Evolutionary conservation across 2,797 vertebrate species (phyloP), one percentile per base, ranked within the genome.

Genomic region (Garrulus glandarius): DNA sequence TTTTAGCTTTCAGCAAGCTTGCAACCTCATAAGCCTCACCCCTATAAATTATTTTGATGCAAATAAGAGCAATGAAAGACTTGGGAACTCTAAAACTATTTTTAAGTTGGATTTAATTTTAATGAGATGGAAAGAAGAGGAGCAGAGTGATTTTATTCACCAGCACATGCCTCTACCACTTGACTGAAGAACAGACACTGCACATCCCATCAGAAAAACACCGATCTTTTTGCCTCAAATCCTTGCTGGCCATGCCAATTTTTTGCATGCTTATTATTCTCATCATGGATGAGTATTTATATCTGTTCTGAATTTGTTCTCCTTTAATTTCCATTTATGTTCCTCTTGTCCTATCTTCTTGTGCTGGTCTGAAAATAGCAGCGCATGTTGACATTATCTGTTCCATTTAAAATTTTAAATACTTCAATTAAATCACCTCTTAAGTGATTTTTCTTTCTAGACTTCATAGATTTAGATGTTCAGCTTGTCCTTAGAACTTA

Each of bases 321-420:
- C 87, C 96, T 96, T 96, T 96, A 94, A 95, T 97, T 96, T 95
- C 50, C 93, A 91, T 96, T 96, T 94, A 92, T 97, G 92, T 94
- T 95, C 88, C 84, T 88, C 90, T 94, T 95, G 77, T 96, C 89
- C 87, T 97, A 36, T 85, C 92, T 97, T 95, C 95, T 95, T 94
- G 55, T 50, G 60, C 92, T 91, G 74, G 30, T 87, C 84, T 94
- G 95, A 98, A 96, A 97, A 97, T 87, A 95, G 84, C 65, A 96
- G 84, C 84, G 94, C 89, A 46, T 95, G 91, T 97, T 97, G 95
- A 97, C 95, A 97, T 93, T 97, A 96, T 96, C 91, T 93, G 41
- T 92, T 89, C 84, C 80, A 87, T 95, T 97, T 97, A 97, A 97
- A 95, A 94, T 80, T 94, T 96, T 95, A 97, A 98, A 97, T 94